Base-by-base conservation (phyloP, 1,140 invertebrate species). In the Rhyacophila brunnea region DNA sequence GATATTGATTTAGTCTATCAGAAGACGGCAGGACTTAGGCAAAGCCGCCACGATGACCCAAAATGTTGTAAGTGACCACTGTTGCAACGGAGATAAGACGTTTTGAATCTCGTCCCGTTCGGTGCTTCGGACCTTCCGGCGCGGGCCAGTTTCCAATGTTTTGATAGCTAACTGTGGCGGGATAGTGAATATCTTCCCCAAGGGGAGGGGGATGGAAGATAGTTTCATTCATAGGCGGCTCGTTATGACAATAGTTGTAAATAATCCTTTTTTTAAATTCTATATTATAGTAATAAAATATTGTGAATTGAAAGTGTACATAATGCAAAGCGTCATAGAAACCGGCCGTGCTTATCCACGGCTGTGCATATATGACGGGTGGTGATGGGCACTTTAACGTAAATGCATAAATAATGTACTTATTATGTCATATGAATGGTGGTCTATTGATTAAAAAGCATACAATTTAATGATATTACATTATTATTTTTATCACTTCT, bases 81-180 rank as follows among this genome's bases (percentile, higher is more conserved):
- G 15, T 13, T 3, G 38, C 11, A 40, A 15, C 23, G 19, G 34
- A 32, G n/a, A 34, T 45, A 23, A 34, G 42, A 7, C 58, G 17
- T 54, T 53, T 32, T n/a, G 43, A 7, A 11, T 15, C n/a, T 17
- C 36, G 10, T 15, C 10, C 9, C 4, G 9, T 23, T 5, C 10
- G 58, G 45, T 44, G 34, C 38, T 53, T 53, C 36, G 17, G 62
- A 47, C 53, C 47, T 35, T 60, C 11, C 17, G 49, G 46, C 18
- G 42, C 28, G 40, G 18, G 47, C 17, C 40, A 20, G 18, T 48
- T 56, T 55, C 57, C 52, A 60, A 64, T 64, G 62, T 64, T 64
- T 65, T 65, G 62, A 65, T 65, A 61, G 62, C 62, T 65, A 65
- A 65, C 62, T 65, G 62, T 65, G 58, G 58, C 53, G 57, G 52